Conservation (phyloP, 2,113 vertebrate species). For the Pelusios castaneus region DNA sequence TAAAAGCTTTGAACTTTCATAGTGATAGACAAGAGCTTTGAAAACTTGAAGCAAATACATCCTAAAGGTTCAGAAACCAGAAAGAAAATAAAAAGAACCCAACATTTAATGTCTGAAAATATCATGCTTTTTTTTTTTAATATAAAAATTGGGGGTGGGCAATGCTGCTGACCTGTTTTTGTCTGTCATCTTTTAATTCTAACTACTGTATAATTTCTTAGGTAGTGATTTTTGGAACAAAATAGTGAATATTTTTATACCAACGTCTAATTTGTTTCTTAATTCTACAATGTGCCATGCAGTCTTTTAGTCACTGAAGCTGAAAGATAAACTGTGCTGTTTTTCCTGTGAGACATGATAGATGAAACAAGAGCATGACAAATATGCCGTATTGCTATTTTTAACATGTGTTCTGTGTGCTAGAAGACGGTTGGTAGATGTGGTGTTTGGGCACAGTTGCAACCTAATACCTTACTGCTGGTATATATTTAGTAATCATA, state of each 20-base stretch:
- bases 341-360: constrained; percentile 1
- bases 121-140: background rate
- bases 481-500: background rate
- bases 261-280: background rate
- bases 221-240: background rate
- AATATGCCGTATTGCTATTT: constrained; percentile 57
- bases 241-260: background rate
- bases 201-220: background rate
- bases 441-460: background rate
- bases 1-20: background rate
- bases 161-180: background rate
- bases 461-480: constrained; percentile 35
- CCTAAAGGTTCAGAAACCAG: background rate
- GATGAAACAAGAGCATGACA: constrained; percentile 16
- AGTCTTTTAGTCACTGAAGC: background rate
- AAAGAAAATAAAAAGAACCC: background rate
- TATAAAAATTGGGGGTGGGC: no score
- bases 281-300: background rate
- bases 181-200: background rate
- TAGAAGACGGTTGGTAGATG: constrained; percentile 44
- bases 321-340: background rate
- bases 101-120: background rate
- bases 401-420: constrained; percentile 5
- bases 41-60: background rate
- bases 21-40: background rate